These are phyloP conservation scores for Leucozona laternaria DNA, from an alignment of 2,888 invertebrate genomes.

Conservation along the genomic window DNA sequence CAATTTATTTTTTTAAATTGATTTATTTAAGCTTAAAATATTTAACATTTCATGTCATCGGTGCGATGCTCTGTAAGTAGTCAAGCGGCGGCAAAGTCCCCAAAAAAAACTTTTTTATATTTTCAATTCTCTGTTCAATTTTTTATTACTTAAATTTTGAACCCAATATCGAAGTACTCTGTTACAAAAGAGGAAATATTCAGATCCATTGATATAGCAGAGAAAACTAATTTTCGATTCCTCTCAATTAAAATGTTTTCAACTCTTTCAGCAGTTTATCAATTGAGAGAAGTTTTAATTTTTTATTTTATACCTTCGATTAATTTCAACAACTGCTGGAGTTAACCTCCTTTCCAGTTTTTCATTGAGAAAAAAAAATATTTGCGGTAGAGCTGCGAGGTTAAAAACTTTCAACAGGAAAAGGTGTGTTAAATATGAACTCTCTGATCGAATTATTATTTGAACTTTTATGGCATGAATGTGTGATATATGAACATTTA, in stretches of 20 bases:
- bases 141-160: too few species aligned
- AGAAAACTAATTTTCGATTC: constrained; percentile 42
- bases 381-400: neutral
- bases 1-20: too few species aligned
- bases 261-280: constrained; percentile 67
- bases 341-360: constrained; percentile 63
- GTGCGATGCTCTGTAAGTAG: too few species aligned
- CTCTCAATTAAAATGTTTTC: constrained; percentile 71
- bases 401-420: constrained; percentile 29
- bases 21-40: too few species aligned
- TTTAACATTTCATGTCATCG: too few species aligned
- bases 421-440: constrained; percentile 63
- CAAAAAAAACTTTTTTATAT: too few species aligned
- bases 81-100: too few species aligned
- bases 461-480: constrained; percentile 30
- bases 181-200: too few species aligned
- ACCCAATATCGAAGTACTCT: too few species aligned
- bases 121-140: too few species aligned
- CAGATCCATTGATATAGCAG: neutral
- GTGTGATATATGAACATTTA: constrained; percentile 10
- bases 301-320: constrained; percentile 39
- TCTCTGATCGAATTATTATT: constrained; percentile 49
- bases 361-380: neutral
- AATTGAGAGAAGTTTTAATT: constrained; percentile 59
- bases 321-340: constrained; percentile 38